Evolutionary conservation across 2,888 invertebrate genomes (phyloP).

Genomic region (Thera obeliscata): DNA sequence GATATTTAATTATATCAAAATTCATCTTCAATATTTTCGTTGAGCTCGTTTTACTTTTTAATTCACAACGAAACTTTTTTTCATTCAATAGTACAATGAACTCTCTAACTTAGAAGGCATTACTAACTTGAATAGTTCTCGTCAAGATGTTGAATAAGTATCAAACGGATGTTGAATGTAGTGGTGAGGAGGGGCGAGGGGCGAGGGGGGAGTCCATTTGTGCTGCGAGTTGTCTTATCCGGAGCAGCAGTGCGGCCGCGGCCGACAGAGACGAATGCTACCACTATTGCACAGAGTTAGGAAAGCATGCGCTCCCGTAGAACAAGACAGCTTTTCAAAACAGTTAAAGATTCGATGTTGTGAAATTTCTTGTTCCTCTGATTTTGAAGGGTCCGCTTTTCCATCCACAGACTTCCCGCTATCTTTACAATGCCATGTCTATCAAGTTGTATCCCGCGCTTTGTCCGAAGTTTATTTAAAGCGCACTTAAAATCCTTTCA

Average conservation of each 20-base stretch:
- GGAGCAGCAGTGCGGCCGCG: slow-evolving; percentile 17
- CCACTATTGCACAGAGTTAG: background rate
- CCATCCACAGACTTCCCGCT: background rate
- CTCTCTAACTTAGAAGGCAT: background rate
- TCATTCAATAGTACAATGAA: background rate
- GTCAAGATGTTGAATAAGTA: slow-evolving; percentile 13
- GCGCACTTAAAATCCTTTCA: too few species aligned
- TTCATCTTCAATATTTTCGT: background rate
- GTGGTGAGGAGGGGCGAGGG: slow-evolving; percentile 3
- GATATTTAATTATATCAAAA: background rate
- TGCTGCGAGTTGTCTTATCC: slow-evolving; percentile 21
- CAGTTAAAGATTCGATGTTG: too few species aligned
- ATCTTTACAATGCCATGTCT: background rate
- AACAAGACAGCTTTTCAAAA: background rate
- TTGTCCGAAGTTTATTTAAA: too few species aligned
- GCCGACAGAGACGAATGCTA: slow-evolving; percentile 25
- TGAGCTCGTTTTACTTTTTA: too few species aligned
- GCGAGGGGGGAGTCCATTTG: slow-evolving; percentile 10
- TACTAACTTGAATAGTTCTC: slow-evolving; percentile 14
- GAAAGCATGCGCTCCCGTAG: background rate
- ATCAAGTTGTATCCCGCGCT: background rate
- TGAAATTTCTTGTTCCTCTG: too few species aligned
- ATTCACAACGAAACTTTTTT: background rate
- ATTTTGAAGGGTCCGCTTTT: background rate
- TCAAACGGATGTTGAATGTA: slow-evolving; percentile 3